These are phyloP conservation scores for Neodiprion lecontei DNA, from an alignment of 1,140 invertebrate genomes.

Conservation along the genomic window DNA sequence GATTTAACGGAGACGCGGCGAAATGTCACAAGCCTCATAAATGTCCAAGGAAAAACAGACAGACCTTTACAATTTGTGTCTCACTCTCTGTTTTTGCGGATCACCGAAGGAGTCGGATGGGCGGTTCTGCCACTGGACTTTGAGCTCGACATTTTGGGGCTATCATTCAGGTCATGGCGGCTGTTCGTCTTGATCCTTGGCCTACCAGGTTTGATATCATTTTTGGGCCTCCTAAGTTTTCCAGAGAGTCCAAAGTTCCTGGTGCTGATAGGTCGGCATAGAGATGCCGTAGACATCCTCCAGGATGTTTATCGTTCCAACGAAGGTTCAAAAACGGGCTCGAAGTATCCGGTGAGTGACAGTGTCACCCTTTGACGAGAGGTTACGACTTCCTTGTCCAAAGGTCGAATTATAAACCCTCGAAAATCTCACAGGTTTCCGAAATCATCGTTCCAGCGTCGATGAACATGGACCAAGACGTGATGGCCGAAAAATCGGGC, in stretches of 20 bases:
- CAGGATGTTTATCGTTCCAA: background rate
- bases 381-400: background rate
- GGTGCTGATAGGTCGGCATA: background rate
- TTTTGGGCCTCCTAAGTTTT: background rate
- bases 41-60: too few species aligned
- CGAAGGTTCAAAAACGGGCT: background rate
- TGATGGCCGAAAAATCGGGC: background rate
- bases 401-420: background rate
- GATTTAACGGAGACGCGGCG: too few species aligned
- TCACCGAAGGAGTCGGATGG: background rate
- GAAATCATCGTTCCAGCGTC: background rate
- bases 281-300: background rate
- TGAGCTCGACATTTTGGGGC: background rate
- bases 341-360: background rate
- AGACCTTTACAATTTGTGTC: too few species aligned
- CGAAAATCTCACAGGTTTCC: background rate
- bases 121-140: background rate
- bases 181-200: constrained; percentile 3
- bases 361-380: background rate
- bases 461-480: background rate
- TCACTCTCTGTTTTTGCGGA: background rate
- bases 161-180: background rate
- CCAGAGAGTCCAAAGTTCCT: background rate
- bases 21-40: too few species aligned
- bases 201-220: background rate